phyloP scores from a whole-genome alignment of 1,140 invertebrate genomes.

The Platyscapa corneri region DNA sequence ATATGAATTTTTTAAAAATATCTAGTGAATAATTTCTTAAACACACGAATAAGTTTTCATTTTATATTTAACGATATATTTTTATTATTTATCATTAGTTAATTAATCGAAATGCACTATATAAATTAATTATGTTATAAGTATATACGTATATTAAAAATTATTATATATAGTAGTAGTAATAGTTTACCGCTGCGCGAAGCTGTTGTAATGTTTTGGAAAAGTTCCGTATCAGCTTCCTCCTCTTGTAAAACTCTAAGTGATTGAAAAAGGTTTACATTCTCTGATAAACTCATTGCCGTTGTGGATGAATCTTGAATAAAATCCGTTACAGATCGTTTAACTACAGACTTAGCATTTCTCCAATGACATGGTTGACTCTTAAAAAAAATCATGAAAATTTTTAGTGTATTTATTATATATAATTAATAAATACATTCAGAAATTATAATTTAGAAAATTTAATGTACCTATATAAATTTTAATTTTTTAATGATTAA shows the following conservation, averaged over 20 bases:
- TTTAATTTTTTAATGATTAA: no score
- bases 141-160: no score
- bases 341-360: constrained; percentile 85
- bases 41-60: neutral
- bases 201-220: constrained; percentile 68
- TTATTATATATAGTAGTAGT: neutral
- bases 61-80: no score
- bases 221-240: constrained; percentile 80
- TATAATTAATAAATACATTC: no score
- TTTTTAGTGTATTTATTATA: no score
- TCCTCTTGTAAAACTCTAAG: constrained; percentile 90
- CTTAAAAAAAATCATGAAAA: constrained; percentile 72
- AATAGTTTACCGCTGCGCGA: constrained; percentile 62
- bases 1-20: no score
- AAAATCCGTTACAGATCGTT: constrained; percentile 76
- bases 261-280: constrained; percentile 91
- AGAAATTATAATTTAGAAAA: no score
- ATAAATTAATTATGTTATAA: no score
- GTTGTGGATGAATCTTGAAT: constrained; percentile 72
- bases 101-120: no score
- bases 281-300: constrained; percentile 82
- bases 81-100: no score
- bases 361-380: constrained; percentile 95
- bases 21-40: no score
- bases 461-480: no score